Base-by-base conservation (phyloP, 2,888 invertebrate genomes). In the Sesia bembeciformis region DNA sequence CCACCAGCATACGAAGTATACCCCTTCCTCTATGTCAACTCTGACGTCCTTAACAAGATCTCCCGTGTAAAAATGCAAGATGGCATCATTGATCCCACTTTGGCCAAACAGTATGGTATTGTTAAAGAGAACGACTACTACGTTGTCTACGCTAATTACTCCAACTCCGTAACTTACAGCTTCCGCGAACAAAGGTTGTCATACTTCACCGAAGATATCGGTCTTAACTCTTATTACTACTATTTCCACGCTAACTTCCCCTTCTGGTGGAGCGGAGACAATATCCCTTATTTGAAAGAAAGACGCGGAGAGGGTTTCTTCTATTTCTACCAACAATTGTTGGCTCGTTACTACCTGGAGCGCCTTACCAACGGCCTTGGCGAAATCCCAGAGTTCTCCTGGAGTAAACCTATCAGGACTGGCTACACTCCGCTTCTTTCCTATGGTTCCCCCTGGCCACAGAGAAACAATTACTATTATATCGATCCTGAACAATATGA, bases 181-280 rank as follows among this genome's bases (percentile, higher is more conserved):
- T 90, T 91, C 62, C 70, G 85, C 3, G 93, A 94, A 64, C 88
- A 90, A 66, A 90, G 87, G 57, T 63, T 94, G 56, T 85, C 91
- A 46, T 94, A 94, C 79, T 93, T 93, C 79, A 93, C 92, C 41
- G 93, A 94, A 70, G 94, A 94, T 67, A 84, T 94, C 62, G 93
- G 93, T 57, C 80, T 93, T 66, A 94, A 93, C 77, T 70, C 91
- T 0, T 93, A 89, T 78, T 94, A 94, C 83, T 92, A 91, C 77
- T 92, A 90, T 76, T 91, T 92, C 82, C 91, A 93, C 67, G 71
- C 89, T 58, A 89, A 91, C 56, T 90, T 89, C 68, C 93, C 94
- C 49, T 93, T 92, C 90, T 93, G 93, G 91, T 80, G 93, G 72
- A 84, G 88, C 52, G 89, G 90, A 54, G 81, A 90, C 40, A 81